Evolutionary conservation across 2,888 invertebrate species (phyloP), one percentile per base, ranked within the genome.

Genomic region (Bombylius discolor): DNA sequence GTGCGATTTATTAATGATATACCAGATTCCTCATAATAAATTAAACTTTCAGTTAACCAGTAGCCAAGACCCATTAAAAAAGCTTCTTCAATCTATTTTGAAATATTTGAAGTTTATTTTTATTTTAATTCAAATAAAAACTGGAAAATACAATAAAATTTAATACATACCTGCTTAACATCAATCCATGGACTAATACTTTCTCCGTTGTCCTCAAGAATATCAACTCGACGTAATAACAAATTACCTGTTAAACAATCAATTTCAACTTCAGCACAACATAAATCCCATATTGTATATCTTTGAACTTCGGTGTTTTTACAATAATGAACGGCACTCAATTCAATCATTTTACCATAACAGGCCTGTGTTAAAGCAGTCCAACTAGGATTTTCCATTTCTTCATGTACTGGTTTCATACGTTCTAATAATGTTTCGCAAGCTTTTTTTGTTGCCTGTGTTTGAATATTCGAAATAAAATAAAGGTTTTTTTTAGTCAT

Each of bases 221-320:
- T 70, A 68, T 89, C 87, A 0, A 85, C 84, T 60, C 87, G 78
- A 13, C 67, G 70, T 5, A 87, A 70, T 61, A 83, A 76, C 65
- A 83, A 81, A 66, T 87, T 85, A 9, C 90, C 90, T 0, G 89
- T 89, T 34, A 91, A 73, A 13, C 88, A 73, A 68, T 91, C 91
- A 0, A 90, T 70, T 71, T 89, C 87, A 0, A 88, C 79, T 71
- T 91, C 90, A 4, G 81, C 70, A 4, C 81, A 77, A 8, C 80
- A 74, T 0, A 80, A 76, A 2, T 82, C 86, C 64, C 81, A 87
- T 52, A 88, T 78, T 45, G 76, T 69, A 64, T 89, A 89, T 0
- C 75, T 64, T 33, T 78, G 76, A 34, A 83, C 66, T 46, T 80
- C 79, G 8, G 74, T 73, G 1, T 64, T 55, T 0, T 77, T 75